These are phyloP conservation scores for Chamaea fasciata DNA, from an alignment of 2,113 vertebrate genomes.

Conservation along the genomic window DNA sequence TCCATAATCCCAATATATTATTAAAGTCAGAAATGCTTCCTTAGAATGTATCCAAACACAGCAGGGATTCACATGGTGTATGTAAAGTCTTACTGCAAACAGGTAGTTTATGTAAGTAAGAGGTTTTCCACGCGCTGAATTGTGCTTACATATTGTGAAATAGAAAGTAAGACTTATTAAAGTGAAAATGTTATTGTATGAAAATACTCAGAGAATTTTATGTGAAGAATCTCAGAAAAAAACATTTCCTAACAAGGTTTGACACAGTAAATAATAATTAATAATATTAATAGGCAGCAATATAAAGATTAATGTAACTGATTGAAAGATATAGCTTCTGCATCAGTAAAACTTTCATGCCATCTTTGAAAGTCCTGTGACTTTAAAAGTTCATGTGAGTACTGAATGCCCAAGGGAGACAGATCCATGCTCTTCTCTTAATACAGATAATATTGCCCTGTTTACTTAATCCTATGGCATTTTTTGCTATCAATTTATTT, in stretches of 20 bases:
- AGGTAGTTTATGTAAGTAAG: not conserved
- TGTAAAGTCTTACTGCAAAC: constrained; percentile 10
- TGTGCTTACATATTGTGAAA: not conserved
- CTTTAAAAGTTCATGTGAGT: constrained; percentile 6
- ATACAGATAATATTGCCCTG: not conserved
- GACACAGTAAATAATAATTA: not conserved
- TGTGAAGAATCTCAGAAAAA: not conserved
- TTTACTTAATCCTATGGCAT: not conserved
- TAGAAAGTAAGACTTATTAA: not conserved
- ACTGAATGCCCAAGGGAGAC: not conserved
- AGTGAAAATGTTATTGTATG: not conserved
- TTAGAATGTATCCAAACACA: constrained; percentile 30
- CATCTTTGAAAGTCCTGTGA: not conserved
- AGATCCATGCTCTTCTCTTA: not conserved
- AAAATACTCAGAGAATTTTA: not conserved
- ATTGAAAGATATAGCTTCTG: not conserved
- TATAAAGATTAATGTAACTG: not conserved
- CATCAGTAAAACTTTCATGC: not conserved
- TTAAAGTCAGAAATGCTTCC: constrained; percentile 55
- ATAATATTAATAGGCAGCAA: not conserved
- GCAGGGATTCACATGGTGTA: constrained; percentile 2
- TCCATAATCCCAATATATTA: constrained; percentile 63
- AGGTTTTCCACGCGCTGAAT: not conserved
- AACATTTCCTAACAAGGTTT: not conserved
- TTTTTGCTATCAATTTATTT: not conserved